phyloP scores from a whole-genome alignment of 2,113 vertebrate genomes.

The Procavia capensis region DNA sequence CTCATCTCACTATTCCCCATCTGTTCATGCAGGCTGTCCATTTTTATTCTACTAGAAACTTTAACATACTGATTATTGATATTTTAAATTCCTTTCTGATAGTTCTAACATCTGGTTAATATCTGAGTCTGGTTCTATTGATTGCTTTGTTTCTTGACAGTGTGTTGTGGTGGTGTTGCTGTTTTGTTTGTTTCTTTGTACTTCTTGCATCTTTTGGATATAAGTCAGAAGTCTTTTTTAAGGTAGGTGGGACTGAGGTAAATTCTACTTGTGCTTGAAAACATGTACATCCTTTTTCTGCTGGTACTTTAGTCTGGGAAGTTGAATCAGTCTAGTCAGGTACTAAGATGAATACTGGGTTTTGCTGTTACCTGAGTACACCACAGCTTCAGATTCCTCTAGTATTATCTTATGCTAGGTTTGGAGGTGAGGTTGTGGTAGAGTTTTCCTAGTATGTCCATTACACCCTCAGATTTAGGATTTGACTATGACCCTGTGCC shows the following conservation, averaged over 20 bases:
- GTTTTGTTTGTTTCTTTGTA: not conserved
- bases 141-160: not conserved
- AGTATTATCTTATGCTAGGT: not conserved
- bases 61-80: not conserved
- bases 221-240: not conserved
- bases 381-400: not conserved
- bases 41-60: not conserved
- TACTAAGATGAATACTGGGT: not conserved
- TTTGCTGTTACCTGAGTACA: not conserved
- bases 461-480: not conserved
- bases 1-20: not conserved
- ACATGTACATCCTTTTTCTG: not conserved
- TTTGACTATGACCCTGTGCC: not conserved
- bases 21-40: not conserved
- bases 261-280: not conserved
- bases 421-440: not conserved
- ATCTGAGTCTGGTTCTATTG: not conserved
- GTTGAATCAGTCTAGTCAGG: not conserved
- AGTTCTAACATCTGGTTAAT: not conserved
- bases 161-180: not conserved
- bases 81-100: not conserved
- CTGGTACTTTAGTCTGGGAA: not conserved
- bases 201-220: not conserved
- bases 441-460: not conserved
- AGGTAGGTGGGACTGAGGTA: not conserved